Evolutionary conservation across 2,113 vertebrate genomes (phyloP).

Genomic region (Ictidomys tridecemlineatus): DNA sequence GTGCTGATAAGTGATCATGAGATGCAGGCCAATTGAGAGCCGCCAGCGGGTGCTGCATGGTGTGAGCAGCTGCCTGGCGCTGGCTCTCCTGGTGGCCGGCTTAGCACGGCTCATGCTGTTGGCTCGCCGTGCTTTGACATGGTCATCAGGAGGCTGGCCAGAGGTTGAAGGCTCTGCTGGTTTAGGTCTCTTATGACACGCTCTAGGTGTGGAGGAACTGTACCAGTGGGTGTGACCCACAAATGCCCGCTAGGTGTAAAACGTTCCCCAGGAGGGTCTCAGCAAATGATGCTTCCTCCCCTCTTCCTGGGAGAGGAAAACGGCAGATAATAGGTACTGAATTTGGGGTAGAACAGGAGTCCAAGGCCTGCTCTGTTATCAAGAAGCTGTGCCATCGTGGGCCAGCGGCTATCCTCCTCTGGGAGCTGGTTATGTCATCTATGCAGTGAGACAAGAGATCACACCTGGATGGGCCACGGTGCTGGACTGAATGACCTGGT

Average conservation of each 20-base stretch:
- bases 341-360: no score
- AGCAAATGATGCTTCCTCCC: not conserved
- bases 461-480: fast-evolving
- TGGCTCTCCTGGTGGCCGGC: not conserved
- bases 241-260: not conserved
- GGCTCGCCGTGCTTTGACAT: fast-evolving
- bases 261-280: not conserved
- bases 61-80: not conserved
- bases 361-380: not conserved
- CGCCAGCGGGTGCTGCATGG: fast-evolving
- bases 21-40: not conserved
- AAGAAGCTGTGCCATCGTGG: not conserved
- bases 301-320: not conserved
- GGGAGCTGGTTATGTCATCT: not conserved
- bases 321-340: no score
- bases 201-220: not conserved
- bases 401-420: not conserved
- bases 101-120: fast-evolving
- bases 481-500: fast-evolving
- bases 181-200: no score
- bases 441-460: not conserved
- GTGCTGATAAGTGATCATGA: not conserved
- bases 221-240: not conserved
- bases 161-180: not conserved
- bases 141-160: not conserved